A percentile compares a stretch with the other conserved stretches of the same genome.
Evolutionary conservation across 2,113 vertebrate genomes (phyloP).

Genomic region (Barnardius zonarius): DNA sequence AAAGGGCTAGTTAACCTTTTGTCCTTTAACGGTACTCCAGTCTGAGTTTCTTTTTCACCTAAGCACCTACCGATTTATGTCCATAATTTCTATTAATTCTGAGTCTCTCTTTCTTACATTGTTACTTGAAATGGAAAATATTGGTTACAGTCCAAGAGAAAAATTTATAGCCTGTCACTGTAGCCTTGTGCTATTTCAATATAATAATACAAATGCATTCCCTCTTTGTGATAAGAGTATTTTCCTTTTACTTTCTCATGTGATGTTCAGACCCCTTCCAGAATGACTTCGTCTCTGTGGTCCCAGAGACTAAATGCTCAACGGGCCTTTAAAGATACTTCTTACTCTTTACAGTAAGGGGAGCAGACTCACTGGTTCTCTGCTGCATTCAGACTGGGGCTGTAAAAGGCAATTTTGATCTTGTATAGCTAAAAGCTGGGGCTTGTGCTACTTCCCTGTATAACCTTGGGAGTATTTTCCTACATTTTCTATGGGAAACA

Average conservation of each 20-base stretch:
- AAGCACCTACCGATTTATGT: background rate
- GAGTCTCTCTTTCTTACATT: slow-evolving; percentile 17
- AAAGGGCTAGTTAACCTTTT: slow-evolving; percentile 19
- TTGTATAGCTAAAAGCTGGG: background rate
- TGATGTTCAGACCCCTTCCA: background rate
- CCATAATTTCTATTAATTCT: slow-evolving; percentile 45
- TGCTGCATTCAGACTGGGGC: background rate
- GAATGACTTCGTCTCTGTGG: slow-evolving; percentile 1
- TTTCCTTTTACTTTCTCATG: slow-evolving; percentile 55
- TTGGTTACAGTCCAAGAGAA: slow-evolving; percentile 45
- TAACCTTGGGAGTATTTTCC: background rate
- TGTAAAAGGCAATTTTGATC: background rate
- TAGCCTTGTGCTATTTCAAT: slow-evolving; percentile 54
- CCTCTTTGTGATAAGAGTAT: slow-evolving; percentile 42
- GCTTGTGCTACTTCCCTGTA: background rate
- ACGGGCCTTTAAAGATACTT: background rate
- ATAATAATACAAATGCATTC: slow-evolving; percentile 45
- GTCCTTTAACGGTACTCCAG: background rate
- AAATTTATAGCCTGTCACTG: slow-evolving; percentile 58
- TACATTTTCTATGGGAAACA: background rate
- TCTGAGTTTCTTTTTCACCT: slow-evolving; percentile 15
- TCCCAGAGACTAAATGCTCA: background rate
- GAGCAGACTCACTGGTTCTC: background rate
- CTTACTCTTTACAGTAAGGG: background rate
- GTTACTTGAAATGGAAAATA: slow-evolving; percentile 63